Percentiles rank a stretch among this genome's conserved stretches.
These are phyloP conservation scores for Nyleta sp. DNA, from an alignment of 2,888 invertebrate species.

Conservation along the genomic window DNA sequence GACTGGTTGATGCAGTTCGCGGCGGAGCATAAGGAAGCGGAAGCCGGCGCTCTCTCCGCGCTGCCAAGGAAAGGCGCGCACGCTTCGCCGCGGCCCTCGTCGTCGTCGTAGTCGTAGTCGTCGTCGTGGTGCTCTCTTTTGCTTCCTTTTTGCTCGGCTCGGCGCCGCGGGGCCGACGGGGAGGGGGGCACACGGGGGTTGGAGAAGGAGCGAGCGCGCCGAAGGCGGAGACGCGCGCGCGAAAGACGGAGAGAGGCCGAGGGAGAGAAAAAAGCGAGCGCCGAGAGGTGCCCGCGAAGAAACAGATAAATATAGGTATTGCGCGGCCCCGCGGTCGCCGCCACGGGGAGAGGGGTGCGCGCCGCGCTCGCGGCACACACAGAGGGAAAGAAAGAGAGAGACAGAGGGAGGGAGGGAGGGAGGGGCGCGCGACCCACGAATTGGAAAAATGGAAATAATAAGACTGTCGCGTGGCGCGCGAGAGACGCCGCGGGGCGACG, in stretches of 20 bases:
- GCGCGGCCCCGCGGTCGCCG: constrained; percentile 65
- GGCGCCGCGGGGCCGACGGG: constrained; percentile 68
- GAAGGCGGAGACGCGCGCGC: constrained; percentile 57
- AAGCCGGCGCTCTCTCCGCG: constrained; percentile 79
- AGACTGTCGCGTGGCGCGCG: constrained; percentile 74
- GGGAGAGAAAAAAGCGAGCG: constrained; percentile 25
- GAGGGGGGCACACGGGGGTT: constrained; percentile 49
- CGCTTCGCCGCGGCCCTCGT: constrained; percentile 79
- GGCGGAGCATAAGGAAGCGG: constrained; percentile 82
- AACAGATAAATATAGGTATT: constrained; percentile 81
- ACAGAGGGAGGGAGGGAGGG: constrained; percentile 63
- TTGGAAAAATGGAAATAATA: constrained; percentile 82
- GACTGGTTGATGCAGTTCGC: constrained; percentile 82
- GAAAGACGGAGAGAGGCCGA: constrained; percentile 49
- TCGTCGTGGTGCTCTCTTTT: constrained; percentile 73
- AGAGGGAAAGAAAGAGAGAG: constrained; percentile 62
- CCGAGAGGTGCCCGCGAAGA: constrained; percentile 75
- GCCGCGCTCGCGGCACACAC: neutral
- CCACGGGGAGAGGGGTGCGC: constrained; percentile 9
- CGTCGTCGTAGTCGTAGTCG: constrained; percentile 74
- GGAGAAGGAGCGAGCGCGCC: constrained; percentile 53
- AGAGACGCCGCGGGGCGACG: constrained; percentile 58
- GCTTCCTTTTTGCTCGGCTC: constrained; percentile 71
- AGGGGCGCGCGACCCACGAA: constrained; percentile 74
- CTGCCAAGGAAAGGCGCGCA: constrained; percentile 81